These are phyloP conservation scores for Tetanocera ferruginea DNA, from an alignment of 2,888 invertebrate species.

Conservation along the genomic window DNA sequence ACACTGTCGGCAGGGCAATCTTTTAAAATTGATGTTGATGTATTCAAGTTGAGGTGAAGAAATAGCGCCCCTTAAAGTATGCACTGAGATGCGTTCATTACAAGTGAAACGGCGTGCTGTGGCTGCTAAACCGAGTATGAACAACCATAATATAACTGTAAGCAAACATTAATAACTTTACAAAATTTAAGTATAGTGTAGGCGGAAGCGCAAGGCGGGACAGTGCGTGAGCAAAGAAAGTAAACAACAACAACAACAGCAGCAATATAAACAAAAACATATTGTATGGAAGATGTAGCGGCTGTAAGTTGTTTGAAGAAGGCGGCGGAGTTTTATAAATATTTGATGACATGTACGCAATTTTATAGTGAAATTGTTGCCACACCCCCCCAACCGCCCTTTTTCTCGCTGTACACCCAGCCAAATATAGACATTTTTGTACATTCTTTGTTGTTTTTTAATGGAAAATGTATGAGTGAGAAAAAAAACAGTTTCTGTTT, in stretches of 20 bases:
- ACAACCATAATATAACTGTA: conserved; percentile 15
- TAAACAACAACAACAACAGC: background rate
- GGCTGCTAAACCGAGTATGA: conserved; percentile 14
- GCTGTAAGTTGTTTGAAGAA: background rate
- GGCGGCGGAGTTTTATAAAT: conserved; percentile 19
- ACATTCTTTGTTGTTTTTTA: background rate
- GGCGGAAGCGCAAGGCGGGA: background rate
- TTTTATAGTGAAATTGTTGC: conserved; percentile 3
- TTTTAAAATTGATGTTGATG: background rate
- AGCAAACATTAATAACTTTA: conserved; percentile 35
- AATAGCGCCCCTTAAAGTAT: conserved; percentile 30
- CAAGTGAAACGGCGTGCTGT: conserved; percentile 50
- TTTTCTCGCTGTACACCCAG: background rate
- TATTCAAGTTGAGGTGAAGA: no score
- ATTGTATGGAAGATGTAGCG: background rate
- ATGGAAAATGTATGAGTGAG: background rate
- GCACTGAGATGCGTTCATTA: conserved; percentile 15
- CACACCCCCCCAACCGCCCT: background rate
- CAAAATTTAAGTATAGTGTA: background rate
- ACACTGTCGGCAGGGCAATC: background rate
- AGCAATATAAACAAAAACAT: background rate
- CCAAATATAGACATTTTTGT: background rate
- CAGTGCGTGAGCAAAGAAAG: background rate
- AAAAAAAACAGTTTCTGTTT: no score
- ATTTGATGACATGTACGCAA: conserved; percentile 24